Conservation (phyloP, 92 coral and sea anemone species). For the Bergia puertoricense region DNA sequence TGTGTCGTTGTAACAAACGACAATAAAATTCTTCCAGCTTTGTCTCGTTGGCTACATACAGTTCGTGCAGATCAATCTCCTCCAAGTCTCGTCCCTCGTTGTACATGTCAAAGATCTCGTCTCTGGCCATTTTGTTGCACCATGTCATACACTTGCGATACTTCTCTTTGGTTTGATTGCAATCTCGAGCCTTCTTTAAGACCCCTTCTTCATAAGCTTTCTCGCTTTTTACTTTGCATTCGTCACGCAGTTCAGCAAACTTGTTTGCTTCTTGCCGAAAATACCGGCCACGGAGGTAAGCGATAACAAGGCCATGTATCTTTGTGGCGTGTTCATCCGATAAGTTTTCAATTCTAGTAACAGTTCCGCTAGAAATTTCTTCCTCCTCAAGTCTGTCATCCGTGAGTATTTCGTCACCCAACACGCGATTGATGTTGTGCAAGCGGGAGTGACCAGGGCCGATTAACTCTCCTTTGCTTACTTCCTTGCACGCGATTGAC, state of each 20-base stretch:
- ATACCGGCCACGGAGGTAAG: constrained; percentile 50
- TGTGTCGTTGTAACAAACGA: not conserved
- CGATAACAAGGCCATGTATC: constrained; percentile 37
- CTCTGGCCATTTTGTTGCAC: constrained; percentile 52
- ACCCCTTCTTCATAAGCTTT: not conserved
- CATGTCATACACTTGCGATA: constrained; percentile 33
- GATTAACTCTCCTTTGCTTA: constrained; percentile 12
- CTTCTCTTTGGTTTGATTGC: constrained; percentile 44
- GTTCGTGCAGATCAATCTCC: constrained; percentile 55
- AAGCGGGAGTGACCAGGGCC: constrained; percentile 41
- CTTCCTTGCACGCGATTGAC: constrained; percentile 20
- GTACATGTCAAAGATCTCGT: constrained; percentile 44
- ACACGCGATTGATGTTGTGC: constrained; percentile 36
- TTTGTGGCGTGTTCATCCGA: constrained; percentile 11
- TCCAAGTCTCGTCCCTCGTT: constrained; percentile 44
- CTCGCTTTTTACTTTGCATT: constrained; percentile 46
- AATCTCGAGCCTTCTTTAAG: not conserved
- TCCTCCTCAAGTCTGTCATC: constrained; percentile 26
- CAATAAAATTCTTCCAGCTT: constrained; percentile 17
- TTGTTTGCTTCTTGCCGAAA: constrained; percentile 49
- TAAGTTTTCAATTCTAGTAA: not conserved
- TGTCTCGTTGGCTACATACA: constrained; percentile 52
- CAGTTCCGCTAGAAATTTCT: not conserved
- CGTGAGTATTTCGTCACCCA: constrained; percentile 19
- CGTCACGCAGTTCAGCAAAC: constrained; percentile 47